Base-by-base conservation (phyloP, 2,888 invertebrate species). In the Allolobophora icterica region DNA sequence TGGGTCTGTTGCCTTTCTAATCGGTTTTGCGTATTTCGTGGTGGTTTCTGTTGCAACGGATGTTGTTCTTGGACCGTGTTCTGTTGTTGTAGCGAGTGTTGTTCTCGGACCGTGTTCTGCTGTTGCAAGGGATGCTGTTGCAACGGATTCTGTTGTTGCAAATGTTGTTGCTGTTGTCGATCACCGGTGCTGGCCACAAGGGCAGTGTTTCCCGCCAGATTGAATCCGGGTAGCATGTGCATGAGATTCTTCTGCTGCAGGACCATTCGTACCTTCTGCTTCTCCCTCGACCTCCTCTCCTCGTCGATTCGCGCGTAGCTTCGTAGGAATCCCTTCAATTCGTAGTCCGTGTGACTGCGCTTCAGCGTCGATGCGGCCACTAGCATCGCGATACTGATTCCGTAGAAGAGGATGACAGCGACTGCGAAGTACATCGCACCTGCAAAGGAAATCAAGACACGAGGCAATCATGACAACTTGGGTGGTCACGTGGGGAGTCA, bases 391-490 rank as follows among this genome's bases (percentile, higher is more conserved):
- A 93, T 93, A 90, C 92, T 92, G 84, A 93, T 90, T 19, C 93
- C 93, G 91, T 93, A 93, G 35, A 93, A 91, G 17, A 92, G 90
- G 42, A 93, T 93, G 84, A 93, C 93, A 21, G 92, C 92, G 52
- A 93, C 91, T 8, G 93, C 93, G 40, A 93, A 93, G 90, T 92
- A 93, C 93, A 93, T 93, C 89, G 93, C 93, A 19, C 93, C 93
- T 91, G 38, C 84, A 33, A 84, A 84, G 38, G 38, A 45, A 45
- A 17, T 13, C 45, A 45, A 45, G 45, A 45, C 45, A 45, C 8
- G 45, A 13, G 45, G 17, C 45, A 45, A 19, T 45, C 45, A 45
- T 45, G 38, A 38, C 4, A 38, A 38, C 8, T 8, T 38, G 8
- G 38, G 38, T 38, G 38, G 38, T 38, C 38, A 38, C 38, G 38